A percentile compares a stretch with the other conserved stretches of the same genome.
These are phyloP conservation scores for Polyergus mexicanus DNA, from an alignment of 1,140 invertebrate genomes.

Conservation along the genomic window DNA sequence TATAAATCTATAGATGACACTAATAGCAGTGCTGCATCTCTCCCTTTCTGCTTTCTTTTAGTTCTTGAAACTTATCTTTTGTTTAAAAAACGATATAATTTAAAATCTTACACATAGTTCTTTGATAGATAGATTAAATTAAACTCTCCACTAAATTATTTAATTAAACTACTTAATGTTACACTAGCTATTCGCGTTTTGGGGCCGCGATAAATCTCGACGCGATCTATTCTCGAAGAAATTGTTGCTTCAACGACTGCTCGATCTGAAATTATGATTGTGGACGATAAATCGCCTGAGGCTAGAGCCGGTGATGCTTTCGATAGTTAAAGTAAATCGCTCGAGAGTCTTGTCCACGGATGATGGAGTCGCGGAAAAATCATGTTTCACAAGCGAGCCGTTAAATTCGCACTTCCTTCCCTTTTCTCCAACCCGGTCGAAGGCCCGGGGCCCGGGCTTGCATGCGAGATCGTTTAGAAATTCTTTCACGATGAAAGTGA, in stretches of 20 bases:
- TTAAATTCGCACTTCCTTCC: conserved; percentile 51
- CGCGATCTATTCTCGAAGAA: neutral
- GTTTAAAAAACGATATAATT: neutral
- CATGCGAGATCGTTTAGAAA: conserved; percentile 75
- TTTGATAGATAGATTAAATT: neutral
- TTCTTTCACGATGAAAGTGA: conserved; percentile 76
- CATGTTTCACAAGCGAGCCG: conserved; percentile 8
- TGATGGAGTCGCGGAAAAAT: conserved; percentile 55
- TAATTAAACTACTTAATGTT: no score
- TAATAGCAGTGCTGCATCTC: neutral
- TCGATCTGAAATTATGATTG: conserved; percentile 33
- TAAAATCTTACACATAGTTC: neutral
- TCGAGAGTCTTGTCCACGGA: conserved; percentile 61
- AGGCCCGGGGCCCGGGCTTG: neutral
- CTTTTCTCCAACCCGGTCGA: conserved; percentile 6
- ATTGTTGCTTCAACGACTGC: conserved; percentile 14
- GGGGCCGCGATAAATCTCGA: neutral
- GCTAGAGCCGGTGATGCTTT: conserved; percentile 43
- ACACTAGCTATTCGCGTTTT: neutral
- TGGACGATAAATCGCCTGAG: neutral
- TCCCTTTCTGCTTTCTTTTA: neutral
- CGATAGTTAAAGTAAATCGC: conserved; percentile 58
- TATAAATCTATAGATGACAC: neutral
- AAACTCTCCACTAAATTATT: neutral
- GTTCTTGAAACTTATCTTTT: neutral